Percentiles rank a stretch among this genome's conserved stretches.
phyloP scores from a whole-genome alignment of 2,888 invertebrate genomes.

The Scaptomyza tumidula region DNA sequence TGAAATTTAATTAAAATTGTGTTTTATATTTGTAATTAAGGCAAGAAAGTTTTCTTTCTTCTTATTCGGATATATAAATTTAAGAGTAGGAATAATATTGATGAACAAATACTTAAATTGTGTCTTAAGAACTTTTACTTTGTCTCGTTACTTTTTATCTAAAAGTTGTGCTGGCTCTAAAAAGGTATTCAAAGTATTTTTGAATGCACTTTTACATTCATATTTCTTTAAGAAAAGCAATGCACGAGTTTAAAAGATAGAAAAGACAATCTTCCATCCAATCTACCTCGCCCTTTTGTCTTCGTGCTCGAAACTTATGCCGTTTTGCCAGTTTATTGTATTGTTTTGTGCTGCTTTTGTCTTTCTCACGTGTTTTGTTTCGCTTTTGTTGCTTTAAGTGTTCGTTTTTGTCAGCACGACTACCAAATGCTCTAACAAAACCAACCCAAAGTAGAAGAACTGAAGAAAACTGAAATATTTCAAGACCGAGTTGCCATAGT shows the following conservation, averaged over 20 bases:
- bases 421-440: conserved; percentile 9
- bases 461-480: background rate
- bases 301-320: conserved; percentile 63
- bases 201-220: background rate
- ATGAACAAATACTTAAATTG: background rate
- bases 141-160: too few species aligned
- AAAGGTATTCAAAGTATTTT: background rate
- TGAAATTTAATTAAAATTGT: background rate
- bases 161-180: background rate
- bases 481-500: background rate
- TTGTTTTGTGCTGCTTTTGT: conserved; percentile 61
- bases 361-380: conserved; percentile 35
- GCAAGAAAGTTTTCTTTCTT: too few species aligned
- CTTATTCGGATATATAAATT: too few species aligned
- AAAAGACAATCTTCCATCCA: conserved; percentile 2
- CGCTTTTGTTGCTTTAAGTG: conserved; percentile 1
- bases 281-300: background rate
- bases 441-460: background rate
- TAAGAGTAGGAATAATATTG: too few species aligned
- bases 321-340: conserved; percentile 74
- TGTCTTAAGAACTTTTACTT: background rate
- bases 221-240: background rate
- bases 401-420: background rate
- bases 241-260: background rate
- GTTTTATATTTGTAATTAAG: background rate